Conservation (phyloP, 2,797 vertebrate species). For the Labeo calbasu region DNA sequence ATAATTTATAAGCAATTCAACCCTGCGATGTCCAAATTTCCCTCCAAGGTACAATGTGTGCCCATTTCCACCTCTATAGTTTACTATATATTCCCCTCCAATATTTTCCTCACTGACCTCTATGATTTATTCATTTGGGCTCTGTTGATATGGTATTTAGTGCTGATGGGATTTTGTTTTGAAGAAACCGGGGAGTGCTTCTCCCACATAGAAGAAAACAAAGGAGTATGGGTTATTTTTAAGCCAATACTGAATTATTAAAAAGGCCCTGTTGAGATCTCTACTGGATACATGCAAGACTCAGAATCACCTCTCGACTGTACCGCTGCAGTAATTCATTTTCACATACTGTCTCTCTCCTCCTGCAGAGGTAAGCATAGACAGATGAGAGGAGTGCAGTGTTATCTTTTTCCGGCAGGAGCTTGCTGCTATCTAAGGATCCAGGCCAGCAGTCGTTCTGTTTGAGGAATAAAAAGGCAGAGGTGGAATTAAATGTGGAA, state of each 20-base stretch:
- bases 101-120: constrained; percentile 11
- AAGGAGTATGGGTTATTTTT: constrained; percentile 57
- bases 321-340: constrained; percentile 4
- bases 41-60: not conserved
- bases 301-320: constrained; percentile 27
- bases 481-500: constrained; percentile 42
- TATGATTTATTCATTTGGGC: constrained; percentile 18
- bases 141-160: constrained; percentile 23
- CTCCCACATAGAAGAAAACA: constrained; percentile 29
- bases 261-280: constrained; percentile 28
- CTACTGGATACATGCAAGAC: constrained; percentile 5
- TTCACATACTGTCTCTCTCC: constrained; percentile 26
- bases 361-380: constrained; percentile 8
- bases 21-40: not conserved
- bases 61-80: not conserved
- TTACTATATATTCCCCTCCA: not conserved
- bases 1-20: constrained; percentile 9
- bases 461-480: constrained; percentile 19
- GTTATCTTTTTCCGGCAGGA: constrained; percentile 40
- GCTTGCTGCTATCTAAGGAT: constrained; percentile 32
- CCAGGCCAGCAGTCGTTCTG: constrained; percentile 9
- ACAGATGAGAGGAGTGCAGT: constrained; percentile 31
- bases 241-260: constrained; percentile 34
- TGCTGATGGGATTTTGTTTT: not conserved
- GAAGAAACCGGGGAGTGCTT: constrained; percentile 12